phyloP scores from a whole-genome alignment of 2,888 invertebrate species.

The Drosophila buzzatii region DNA sequence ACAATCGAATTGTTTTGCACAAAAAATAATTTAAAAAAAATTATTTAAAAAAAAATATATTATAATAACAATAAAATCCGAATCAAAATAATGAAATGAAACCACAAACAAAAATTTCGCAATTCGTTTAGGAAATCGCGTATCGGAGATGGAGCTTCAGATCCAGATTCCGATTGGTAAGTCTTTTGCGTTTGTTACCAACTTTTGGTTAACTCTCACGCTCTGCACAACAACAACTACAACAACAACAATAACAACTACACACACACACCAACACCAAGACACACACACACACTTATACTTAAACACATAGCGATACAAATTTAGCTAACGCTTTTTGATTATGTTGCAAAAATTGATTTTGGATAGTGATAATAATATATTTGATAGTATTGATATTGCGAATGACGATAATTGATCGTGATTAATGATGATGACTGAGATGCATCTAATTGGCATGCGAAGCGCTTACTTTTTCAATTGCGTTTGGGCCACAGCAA shows the following conservation, averaged over 20 bases:
- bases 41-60: no score
- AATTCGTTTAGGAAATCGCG: constrained; percentile 84
- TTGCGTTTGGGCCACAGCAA: constrained; percentile 48
- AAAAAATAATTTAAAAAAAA: constrained; percentile 10
- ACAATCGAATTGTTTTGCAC: constrained; percentile 30
- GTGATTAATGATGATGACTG: constrained; percentile 44
- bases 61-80: constrained; percentile 13
- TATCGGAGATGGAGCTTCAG: constrained; percentile 84
- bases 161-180: constrained; percentile 85
- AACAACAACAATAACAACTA: background rate
- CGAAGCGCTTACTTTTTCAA: constrained; percentile 71
- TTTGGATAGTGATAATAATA: constrained; percentile 25
- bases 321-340: constrained; percentile 53
- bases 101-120: constrained; percentile 59
- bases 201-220: constrained; percentile 43
- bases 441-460: constrained; percentile 75
- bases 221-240: constrained; percentile 41
- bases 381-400: constrained; percentile 28
- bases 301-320: constrained; percentile 11
- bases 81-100: constrained; percentile 13
- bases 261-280: constrained; percentile 10
- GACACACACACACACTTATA: constrained; percentile 13
- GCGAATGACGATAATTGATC: constrained; percentile 38
- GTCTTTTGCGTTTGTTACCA: constrained; percentile 60
- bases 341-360: constrained; percentile 53